Percentiles rank a stretch among this genome's conserved stretches.
Conservation (phyloP, 2,888 invertebrate genomes). For the Chorisops tibialis region DNA sequence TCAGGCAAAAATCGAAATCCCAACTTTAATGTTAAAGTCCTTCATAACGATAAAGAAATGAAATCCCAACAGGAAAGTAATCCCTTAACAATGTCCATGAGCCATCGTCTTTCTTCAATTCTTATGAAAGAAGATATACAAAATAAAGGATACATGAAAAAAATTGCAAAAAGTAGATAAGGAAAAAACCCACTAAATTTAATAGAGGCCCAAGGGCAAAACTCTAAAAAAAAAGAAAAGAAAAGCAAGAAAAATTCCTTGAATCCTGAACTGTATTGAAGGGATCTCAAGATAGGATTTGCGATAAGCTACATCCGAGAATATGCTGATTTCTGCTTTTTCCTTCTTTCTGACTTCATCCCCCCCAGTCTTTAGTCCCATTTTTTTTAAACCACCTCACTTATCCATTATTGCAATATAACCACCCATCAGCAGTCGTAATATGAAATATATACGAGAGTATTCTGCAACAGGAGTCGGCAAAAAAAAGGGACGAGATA, state of each 20-base stretch:
- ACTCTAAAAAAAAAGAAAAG: conserved; percentile 3
- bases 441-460: conserved; percentile 5
- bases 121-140: background rate
- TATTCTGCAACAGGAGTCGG: background rate
- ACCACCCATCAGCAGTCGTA: conserved; percentile 11
- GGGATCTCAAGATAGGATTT: conserved; percentile 22
- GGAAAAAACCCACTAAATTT: conserved; percentile 11
- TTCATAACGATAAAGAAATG: background rate
- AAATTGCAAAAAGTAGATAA: conserved; percentile 11
- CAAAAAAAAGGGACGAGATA: background rate
- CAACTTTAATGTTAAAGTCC: conserved; percentile 21
- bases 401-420: conserved; percentile 19
- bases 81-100: conserved; percentile 12
- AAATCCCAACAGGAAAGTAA: conserved; percentile 17
- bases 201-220: conserved; percentile 21
- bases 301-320: conserved; percentile 23
- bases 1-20: too few species aligned
- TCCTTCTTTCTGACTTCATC: background rate
- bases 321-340: conserved; percentile 24
- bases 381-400: background rate
- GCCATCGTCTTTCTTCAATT: conserved; percentile 10
- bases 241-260: background rate
- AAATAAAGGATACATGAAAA: background rate
- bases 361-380: background rate
- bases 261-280: conserved; percentile 3